Evolutionary conservation across 2,113 vertebrate genomes (phyloP).

Genomic region (Phocoena sinus): DNA sequence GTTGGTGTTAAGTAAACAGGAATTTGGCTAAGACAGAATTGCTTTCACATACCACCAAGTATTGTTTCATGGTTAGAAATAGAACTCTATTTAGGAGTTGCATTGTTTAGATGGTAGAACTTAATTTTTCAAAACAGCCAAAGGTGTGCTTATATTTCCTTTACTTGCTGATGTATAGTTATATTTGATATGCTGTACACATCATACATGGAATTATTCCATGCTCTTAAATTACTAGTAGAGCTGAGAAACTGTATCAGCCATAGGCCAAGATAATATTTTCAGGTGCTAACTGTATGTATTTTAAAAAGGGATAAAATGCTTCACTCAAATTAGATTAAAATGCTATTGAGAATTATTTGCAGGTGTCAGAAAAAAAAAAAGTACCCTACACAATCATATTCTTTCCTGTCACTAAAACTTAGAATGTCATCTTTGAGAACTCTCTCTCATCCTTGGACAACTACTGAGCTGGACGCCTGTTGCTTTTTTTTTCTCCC

Average conservation of each 20-base stretch:
- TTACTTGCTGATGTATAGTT: background rate
- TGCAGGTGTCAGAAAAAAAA: conserved; percentile 28
- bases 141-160: background rate
- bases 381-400: background rate
- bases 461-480: background rate
- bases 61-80: background rate
- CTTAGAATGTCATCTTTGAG: conserved; percentile 14
- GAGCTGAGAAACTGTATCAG: background rate
- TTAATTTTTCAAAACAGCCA: background rate
- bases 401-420: background rate
- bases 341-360: conserved; percentile 44
- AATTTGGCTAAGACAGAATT: background rate
- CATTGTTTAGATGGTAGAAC: background rate
- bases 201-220: background rate
- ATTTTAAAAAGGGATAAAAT: background rate
- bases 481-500: background rate
- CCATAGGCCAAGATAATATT: conserved; percentile 13
- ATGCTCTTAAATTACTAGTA: background rate
- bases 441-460: background rate
- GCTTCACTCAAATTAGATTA: conserved; percentile 35
- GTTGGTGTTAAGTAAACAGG: background rate
- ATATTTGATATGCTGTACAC: background rate
- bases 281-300: conserved; percentile 30
- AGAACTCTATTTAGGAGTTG: background rate
- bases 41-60: background rate